A percentile compares a stretch with the other conserved stretches of the same genome.
phyloP scores from a whole-genome alignment of 2,888 invertebrate genomes.

The Sarcophaga variegata region DNA sequence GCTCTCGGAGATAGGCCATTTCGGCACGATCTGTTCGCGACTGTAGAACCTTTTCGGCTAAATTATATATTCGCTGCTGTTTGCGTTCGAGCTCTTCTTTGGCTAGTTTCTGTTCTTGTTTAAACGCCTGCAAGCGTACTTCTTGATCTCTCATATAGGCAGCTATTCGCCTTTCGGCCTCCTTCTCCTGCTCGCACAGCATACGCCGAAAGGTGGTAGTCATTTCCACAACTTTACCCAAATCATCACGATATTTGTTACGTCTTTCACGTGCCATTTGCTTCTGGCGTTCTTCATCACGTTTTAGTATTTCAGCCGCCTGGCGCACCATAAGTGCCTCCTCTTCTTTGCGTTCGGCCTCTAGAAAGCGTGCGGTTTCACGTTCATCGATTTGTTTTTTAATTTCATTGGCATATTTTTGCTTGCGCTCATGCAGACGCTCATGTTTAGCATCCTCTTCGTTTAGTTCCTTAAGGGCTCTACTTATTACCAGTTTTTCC shows the following conservation, averaged over 20 bases:
- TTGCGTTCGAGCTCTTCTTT: conserved; percentile 80
- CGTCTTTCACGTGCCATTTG: conserved; percentile 75
- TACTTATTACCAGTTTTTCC: conserved; percentile 78
- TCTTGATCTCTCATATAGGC: conserved; percentile 80
- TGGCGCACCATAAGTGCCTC: conserved; percentile 78
- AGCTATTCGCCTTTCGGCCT: conserved; percentile 79
- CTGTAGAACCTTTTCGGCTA: conserved; percentile 78
- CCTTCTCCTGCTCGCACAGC: conserved; percentile 79
- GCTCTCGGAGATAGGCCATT: conserved; percentile 78
- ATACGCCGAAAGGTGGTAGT: conserved; percentile 79
- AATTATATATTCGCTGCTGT: conserved; percentile 78
- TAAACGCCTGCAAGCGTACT: conserved; percentile 78
- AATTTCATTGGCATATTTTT: conserved; percentile 79
- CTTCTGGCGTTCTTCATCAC: conserved; percentile 78
- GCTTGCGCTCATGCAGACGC: conserved; percentile 73
- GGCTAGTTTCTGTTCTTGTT: conserved; percentile 76
- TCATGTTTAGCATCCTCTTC: conserved; percentile 78
- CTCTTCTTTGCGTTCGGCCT: conserved; percentile 80
- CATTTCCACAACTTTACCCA: conserved; percentile 78
- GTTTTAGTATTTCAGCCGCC: conserved; percentile 75
- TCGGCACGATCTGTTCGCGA: conserved; percentile 78
- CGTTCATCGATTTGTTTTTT: conserved; percentile 78
- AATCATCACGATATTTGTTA: conserved; percentile 78
- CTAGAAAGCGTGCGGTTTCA: conserved; percentile 78
- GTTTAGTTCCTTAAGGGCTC: conserved; percentile 76